phyloP scores from a whole-genome alignment of 30 jellyfish, hydroid and myxozoan genomes.

The Hydractinia echinata region DNA sequence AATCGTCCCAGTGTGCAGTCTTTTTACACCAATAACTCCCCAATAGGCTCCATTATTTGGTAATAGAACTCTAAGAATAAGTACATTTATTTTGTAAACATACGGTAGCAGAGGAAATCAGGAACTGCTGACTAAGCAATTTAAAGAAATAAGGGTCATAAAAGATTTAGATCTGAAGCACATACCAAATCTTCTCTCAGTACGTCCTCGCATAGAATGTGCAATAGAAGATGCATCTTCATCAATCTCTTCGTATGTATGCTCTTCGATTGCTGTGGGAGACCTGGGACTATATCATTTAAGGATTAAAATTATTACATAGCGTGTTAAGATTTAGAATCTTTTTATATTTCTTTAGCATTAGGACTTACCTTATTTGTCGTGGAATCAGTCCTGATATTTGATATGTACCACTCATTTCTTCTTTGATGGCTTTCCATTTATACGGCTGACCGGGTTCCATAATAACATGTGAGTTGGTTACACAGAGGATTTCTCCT shows the following conservation, averaged over 20 bases:
- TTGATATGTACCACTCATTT: neutral
- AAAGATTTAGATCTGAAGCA: neutral
- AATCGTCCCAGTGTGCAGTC: neutral
- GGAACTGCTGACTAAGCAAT: neutral
- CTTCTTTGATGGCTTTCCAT: slow-evolving; percentile 11
- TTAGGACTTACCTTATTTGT: neutral
- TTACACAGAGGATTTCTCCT: slow-evolving; percentile 5
- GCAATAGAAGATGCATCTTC: neutral
- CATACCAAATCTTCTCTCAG: neutral
- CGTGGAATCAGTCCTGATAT: slow-evolving; percentile 12
- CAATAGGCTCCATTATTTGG: neutral
- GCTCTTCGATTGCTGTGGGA: slow-evolving; percentile 19
- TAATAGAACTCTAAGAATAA: neutral
- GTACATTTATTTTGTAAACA: neutral
- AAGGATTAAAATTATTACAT: neutral
- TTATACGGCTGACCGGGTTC: slow-evolving; percentile 4
- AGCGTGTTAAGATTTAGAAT: too few species aligned
- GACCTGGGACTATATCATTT: neutral
- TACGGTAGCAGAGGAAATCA: neutral
- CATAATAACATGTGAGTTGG: neutral
- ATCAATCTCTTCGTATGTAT: slow-evolving; percentile 16
- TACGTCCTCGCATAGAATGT: neutral
- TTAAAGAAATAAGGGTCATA: neutral
- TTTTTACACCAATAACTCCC: neutral
- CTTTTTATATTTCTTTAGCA: too few species aligned